Conservation (phyloP, 2,113 vertebrate genomes). For the Malurus elegans region DNA sequence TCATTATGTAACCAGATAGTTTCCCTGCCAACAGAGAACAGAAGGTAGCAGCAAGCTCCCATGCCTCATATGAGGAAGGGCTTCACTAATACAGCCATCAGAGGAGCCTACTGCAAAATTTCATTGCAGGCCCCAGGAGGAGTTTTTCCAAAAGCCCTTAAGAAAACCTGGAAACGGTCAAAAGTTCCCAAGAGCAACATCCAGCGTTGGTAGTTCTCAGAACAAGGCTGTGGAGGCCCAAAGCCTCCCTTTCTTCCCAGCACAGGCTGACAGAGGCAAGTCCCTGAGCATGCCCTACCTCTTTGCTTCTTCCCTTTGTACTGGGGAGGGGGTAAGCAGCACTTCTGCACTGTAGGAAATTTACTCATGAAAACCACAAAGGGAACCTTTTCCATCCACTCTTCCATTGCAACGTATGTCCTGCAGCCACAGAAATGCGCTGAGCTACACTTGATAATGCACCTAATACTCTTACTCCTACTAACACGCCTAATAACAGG, state of each 20-base stretch:
- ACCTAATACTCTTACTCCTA: slow-evolving; percentile 20
- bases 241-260: slow-evolving; percentile 37
- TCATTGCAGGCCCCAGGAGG: slow-evolving; percentile 47
- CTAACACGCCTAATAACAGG: slow-evolving; percentile 14
- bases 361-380: not conserved
- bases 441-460: not conserved
- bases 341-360: not conserved
- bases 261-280: slow-evolving; percentile 43
- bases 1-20: not conserved
- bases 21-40: slow-evolving; percentile 36
- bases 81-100: not conserved
- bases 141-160: slow-evolving; percentile 36
- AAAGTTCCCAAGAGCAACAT: slow-evolving; percentile 38
- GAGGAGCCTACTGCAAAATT: slow-evolving; percentile 40
- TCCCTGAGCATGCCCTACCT: slow-evolving; percentile 49
- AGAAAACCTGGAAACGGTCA: not conserved
- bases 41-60: slow-evolving; percentile 3
- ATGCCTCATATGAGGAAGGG: not conserved
- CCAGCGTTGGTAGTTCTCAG: not conserved
- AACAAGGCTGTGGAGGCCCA: slow-evolving; percentile 47
- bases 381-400: not conserved
- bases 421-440: not conserved
- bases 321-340: not conserved
- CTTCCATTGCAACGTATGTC: not conserved
- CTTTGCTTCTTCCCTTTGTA: slow-evolving; percentile 39